Evolutionary conservation across 2,888 invertebrate species (phyloP).

Genomic region (Monochamus alternatus): DNA sequence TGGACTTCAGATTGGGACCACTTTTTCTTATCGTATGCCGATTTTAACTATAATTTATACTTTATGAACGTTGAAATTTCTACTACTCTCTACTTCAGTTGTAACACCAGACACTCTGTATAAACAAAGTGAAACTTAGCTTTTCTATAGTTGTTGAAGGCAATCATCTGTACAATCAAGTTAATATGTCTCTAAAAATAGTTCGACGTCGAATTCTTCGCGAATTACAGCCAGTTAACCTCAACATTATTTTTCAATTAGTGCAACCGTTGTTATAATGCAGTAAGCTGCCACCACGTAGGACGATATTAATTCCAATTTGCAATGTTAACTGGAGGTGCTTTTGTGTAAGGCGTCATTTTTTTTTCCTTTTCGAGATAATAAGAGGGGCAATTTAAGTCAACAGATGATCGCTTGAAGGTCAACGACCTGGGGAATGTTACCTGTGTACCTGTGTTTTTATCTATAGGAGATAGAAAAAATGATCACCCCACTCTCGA

Average conservation of each 20-base stretch:
- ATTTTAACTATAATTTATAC: no score
- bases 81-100: no score
- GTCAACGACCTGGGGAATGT: slow-evolving; percentile 2
- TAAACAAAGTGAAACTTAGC: no score
- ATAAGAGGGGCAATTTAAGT: background rate
- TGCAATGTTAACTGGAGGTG: background rate
- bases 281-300: background rate
- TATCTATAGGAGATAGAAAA: no score
- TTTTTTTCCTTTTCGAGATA: background rate
- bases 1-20: no score
- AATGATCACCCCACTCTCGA: no score
- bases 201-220: background rate
- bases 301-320: background rate
- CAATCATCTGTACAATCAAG: no score
- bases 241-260: slow-evolving; percentile 28
- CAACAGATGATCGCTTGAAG: background rate
- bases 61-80: no score
- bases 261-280: background rate
- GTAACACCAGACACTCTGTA: no score
- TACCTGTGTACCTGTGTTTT: background rate
- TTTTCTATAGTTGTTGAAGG: no score
- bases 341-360: background rate
- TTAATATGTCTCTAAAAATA: no score
- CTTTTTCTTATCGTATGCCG: no score
- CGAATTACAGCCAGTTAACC: slow-evolving; percentile 32